phyloP scores from a whole-genome alignment of 2,888 invertebrate genomes.

The Philopedon plagiatum region DNA sequence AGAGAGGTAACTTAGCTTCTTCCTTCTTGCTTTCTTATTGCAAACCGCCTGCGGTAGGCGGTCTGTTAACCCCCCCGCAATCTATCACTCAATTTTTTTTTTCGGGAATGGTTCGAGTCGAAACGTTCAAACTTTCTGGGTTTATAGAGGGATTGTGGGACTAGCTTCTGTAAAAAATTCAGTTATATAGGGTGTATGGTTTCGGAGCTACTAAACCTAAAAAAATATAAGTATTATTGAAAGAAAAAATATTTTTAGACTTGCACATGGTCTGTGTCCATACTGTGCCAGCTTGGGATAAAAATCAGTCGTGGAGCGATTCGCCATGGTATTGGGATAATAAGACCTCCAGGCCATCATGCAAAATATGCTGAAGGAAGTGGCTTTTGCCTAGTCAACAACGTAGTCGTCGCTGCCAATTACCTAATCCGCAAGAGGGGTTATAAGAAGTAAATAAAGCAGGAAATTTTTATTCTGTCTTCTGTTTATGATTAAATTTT shows the following conservation, averaged over 20 bases:
- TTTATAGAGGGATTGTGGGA: too few relatives aligned
- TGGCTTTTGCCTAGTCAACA: conserved; percentile 94
- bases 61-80: too few relatives aligned
- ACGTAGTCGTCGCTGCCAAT: conserved; percentile 85
- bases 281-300: conserved; percentile 3
- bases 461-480: too few relatives aligned
- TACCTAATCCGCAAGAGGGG: conserved; percentile 70
- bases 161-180: too few relatives aligned
- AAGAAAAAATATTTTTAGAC: conserved; percentile 30
- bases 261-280: conserved; percentile 30
- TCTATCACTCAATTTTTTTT: too few relatives aligned
- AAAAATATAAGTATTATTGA: too few relatives aligned
- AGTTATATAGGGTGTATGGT: too few relatives aligned
- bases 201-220: too few relatives aligned
- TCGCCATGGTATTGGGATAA: conserved; percentile 80
- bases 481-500: too few relatives aligned
- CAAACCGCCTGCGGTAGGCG: too few relatives aligned
- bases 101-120: too few relatives aligned
- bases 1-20: neutral
- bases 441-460: conserved; percentile 72
- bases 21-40: neutral
- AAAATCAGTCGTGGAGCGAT: conserved; percentile 11
- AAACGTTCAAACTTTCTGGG: too few relatives aligned
- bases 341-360: conserved; percentile 95
- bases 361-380: conserved; percentile 82